Evolutionary conservation across 2,797 vertebrate genomes (phyloP).

Genomic region (Coilia nasus): DNA sequence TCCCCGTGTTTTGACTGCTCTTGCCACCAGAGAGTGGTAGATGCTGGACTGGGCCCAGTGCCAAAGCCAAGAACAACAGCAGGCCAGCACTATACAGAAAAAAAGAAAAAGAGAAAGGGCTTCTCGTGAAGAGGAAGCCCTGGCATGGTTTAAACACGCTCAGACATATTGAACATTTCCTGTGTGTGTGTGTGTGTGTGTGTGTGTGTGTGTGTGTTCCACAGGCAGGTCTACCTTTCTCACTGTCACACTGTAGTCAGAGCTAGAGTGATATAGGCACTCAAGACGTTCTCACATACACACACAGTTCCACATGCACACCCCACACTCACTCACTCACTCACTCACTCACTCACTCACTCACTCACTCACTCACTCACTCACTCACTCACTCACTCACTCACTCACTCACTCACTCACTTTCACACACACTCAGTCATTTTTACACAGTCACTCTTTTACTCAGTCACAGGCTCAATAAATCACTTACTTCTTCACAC

Average conservation of each 20-base stretch:
- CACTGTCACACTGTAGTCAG: slow-evolving; percentile 40
- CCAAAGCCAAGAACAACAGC: slow-evolving; percentile 72
- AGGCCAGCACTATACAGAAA: slow-evolving; percentile 40
- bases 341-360: no score
- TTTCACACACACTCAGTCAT: no score
- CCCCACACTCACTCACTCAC: no score
- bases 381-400: no score
- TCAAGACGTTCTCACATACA: not conserved
- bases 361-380: no score
- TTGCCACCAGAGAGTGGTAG: slow-evolving; percentile 61
- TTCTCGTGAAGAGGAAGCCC: slow-evolving; percentile 53
- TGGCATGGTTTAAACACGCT: slow-evolving; percentile 59
- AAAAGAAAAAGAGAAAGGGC: slow-evolving; percentile 46
- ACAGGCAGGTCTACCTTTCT: slow-evolving; percentile 50
- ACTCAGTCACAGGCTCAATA: not conserved
- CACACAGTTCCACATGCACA: not conserved
- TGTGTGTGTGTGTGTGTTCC: slow-evolving; percentile 45
- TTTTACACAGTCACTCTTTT: no score
- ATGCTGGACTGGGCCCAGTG: slow-evolving; percentile 58
- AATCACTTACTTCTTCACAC: slow-evolving; percentile 48
- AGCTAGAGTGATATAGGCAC: not conserved
- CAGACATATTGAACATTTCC: slow-evolving; percentile 78
- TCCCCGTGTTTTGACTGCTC: slow-evolving; percentile 57
- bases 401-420: no score
- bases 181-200: slow-evolving; percentile 44